Conservation (phyloP, 2,797 vertebrate species). For the Spinus pinus region DNA sequence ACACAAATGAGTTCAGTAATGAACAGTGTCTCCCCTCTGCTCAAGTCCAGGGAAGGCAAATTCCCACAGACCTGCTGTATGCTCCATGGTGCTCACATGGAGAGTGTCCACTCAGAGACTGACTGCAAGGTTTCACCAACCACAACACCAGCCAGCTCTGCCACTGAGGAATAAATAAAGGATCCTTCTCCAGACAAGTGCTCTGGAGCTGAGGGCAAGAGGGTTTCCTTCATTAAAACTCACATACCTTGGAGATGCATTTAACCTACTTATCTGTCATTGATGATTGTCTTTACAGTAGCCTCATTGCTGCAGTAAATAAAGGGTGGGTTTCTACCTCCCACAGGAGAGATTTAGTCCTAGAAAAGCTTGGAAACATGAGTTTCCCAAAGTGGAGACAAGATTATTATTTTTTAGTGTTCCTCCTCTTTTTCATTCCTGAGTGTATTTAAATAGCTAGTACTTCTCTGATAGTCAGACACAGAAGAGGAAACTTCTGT, state of each 20-base stretch:
- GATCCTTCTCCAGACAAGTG: accelerated
- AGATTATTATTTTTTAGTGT: not conserved
- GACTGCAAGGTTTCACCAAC: not conserved
- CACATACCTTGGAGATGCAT: accelerated
- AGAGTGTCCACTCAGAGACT: not conserved
- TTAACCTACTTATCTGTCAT: not conserved
- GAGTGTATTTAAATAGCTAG: not conserved
- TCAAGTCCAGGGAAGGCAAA: not conserved
- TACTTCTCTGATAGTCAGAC: not conserved
- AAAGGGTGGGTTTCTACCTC: not conserved
- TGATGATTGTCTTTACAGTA: not conserved
- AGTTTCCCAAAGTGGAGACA: not conserved
- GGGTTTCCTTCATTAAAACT: not conserved
- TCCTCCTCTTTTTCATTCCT: not conserved
- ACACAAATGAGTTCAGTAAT: not conserved
- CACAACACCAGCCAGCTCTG: not conserved
- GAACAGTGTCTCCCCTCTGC: accelerated
- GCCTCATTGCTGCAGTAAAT: not conserved
- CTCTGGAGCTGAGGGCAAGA: not conserved
- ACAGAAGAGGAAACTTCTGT: not conserved
- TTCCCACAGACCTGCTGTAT: accelerated
- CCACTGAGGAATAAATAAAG: not conserved
- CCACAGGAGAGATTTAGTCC: not conserved
- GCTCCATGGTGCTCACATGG: not conserved
- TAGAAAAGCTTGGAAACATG: not conserved